phyloP scores from a whole-genome alignment of 2,888 invertebrate species.

The Leucophora obtusa region DNA sequence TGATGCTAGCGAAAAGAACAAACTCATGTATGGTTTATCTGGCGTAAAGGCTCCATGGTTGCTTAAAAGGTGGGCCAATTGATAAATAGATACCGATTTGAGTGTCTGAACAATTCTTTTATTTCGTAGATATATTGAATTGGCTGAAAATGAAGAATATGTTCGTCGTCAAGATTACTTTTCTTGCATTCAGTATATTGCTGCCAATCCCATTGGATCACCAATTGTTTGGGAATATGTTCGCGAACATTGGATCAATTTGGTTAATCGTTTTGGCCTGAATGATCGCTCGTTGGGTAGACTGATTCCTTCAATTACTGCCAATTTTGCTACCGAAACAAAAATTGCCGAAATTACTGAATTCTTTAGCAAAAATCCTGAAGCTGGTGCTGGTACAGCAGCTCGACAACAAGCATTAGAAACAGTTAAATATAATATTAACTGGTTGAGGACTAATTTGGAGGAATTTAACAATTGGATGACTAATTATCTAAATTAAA shows the following conservation, averaged over 20 bases:
- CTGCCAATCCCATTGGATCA: slow-evolving; percentile 86
- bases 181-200: slow-evolving; percentile 83
- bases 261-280: slow-evolving; percentile 88
- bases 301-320: slow-evolving; percentile 85
- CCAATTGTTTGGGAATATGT: slow-evolving; percentile 91
- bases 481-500: slow-evolving; percentile 13
- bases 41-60: slow-evolving; percentile 83
- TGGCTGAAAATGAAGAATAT: slow-evolving; percentile 86
- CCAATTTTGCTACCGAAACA: slow-evolving; percentile 83
- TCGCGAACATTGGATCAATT: slow-evolving; percentile 86
- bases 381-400: slow-evolving; percentile 90
- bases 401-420: slow-evolving; percentile 87
- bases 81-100: background rate
- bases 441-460: slow-evolving; percentile 85
- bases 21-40: slow-evolving; percentile 85
- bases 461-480: slow-evolving; percentile 83
- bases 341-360: slow-evolving; percentile 87
- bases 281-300: slow-evolving; percentile 91
- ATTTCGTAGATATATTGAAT: slow-evolving; percentile 82
- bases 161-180: slow-evolving; percentile 93
- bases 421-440: slow-evolving; percentile 88
- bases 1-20: slow-evolving; percentile 88
- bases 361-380: slow-evolving; percentile 89
- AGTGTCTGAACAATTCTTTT: too few species aligned
- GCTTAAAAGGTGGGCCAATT: slow-evolving; percentile 81